A percentile compares a stretch with the other conserved stretches of the same genome.
phyloP scores from a whole-genome alignment of 2,888 invertebrate species.

The Netelia virgata region DNA sequence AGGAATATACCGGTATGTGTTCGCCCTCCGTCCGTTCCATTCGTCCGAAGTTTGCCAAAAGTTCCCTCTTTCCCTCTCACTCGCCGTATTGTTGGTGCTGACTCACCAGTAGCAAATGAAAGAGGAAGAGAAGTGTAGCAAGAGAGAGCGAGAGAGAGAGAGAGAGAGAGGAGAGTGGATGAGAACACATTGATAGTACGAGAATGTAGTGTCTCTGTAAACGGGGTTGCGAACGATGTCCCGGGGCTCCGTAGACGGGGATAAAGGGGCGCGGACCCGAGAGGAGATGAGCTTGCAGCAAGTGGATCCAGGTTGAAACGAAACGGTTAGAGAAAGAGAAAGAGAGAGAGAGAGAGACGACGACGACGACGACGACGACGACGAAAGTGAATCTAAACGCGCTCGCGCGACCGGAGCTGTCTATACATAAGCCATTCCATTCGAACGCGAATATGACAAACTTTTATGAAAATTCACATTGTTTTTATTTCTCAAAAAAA shows the following conservation, averaged over 20 bases:
- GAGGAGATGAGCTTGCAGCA: slow-evolving; percentile 1
- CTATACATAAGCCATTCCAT: too few species aligned
- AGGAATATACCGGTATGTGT: slow-evolving; percentile 46
- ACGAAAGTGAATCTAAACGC: background rate
- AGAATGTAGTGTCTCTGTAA: slow-evolving; percentile 58
- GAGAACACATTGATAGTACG: slow-evolving; percentile 41
- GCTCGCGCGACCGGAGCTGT: too few species aligned
- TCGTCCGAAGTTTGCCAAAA: slow-evolving; percentile 60
- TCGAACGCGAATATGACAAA: too few species aligned
- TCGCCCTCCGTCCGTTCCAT: background rate
- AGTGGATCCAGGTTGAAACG: slow-evolving; percentile 37
- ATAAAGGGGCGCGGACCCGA: slow-evolving; percentile 25
- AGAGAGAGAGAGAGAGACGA: too few species aligned
- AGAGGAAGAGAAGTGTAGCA: background rate
- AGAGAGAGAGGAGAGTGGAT: background rate
- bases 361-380: too few species aligned
- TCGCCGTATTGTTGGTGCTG: background rate
- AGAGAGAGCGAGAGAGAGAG: background rate
- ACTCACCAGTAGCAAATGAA: slow-evolving; percentile 4
- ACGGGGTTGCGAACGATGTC: slow-evolving; percentile 67
- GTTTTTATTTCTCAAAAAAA: too few species aligned
- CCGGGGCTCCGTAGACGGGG: slow-evolving; percentile 43
- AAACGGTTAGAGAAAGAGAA: slow-evolving; percentile 8
- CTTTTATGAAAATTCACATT: too few species aligned
- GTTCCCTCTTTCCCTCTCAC: slow-evolving; percentile 9